Evolutionary conservation across 2,113 vertebrate species (phyloP).

Genomic region (Myiagra hebetior): DNA sequence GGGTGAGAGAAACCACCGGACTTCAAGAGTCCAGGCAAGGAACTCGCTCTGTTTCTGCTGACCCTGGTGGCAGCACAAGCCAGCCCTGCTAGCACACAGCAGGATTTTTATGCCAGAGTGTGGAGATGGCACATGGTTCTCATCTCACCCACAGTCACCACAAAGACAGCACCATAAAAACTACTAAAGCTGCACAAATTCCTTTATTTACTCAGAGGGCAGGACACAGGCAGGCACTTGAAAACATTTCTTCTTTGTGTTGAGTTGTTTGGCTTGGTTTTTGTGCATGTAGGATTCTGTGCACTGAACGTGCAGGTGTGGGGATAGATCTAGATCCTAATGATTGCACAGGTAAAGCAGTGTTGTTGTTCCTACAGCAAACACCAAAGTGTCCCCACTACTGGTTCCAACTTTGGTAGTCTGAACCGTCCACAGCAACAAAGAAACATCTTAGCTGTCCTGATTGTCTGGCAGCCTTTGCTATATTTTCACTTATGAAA

Average conservation of each 20-base stretch:
- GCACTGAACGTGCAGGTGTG: too few relatives aligned
- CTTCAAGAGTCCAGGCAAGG: background rate
- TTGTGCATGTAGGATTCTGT: background rate
- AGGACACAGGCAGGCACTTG: background rate
- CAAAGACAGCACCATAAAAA: background rate
- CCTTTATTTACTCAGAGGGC: background rate
- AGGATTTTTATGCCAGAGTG: background rate
- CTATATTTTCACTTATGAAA: background rate
- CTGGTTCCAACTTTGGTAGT: background rate
- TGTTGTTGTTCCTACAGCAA: background rate
- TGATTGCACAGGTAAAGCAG: background rate
- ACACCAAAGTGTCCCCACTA: background rate
- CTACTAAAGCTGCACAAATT: background rate
- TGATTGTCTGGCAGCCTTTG: background rate
- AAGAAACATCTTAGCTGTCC: background rate
- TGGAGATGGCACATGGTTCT: fast-evolving
- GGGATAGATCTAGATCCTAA: background rate
- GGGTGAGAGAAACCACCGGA: background rate
- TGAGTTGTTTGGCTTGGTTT: background rate
- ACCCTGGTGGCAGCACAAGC: background rate
- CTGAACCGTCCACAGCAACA: background rate
- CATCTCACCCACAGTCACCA: background rate
- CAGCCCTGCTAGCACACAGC: background rate
- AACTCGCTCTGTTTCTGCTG: background rate
- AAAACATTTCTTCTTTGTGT: background rate